A percentile compares a stretch with the other conserved stretches of the same genome.
phyloP scores from a whole-genome alignment of 2,888 invertebrate genomes.

The Pimpla rufipes region DNA sequence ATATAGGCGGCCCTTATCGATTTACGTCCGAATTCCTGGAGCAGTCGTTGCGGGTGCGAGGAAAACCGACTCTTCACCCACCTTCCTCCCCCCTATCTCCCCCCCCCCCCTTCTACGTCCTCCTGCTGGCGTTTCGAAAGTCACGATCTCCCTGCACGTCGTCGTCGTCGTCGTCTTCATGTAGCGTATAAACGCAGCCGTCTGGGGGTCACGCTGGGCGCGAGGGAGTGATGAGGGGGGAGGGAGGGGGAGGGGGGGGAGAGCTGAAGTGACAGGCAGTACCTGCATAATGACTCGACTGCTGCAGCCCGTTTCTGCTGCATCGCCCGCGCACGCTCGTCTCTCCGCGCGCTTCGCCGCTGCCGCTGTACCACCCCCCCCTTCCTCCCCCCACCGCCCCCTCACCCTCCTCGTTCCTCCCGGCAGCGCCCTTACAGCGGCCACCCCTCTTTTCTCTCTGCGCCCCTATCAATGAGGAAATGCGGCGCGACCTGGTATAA shows the following conservation, averaged over 20 bases:
- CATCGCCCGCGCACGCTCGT: slow-evolving; percentile 77
- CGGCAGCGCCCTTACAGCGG: slow-evolving; percentile 45
- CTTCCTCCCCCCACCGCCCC: neutral
- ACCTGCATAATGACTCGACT: slow-evolving; percentile 81
- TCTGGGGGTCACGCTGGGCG: slow-evolving; percentile 62
- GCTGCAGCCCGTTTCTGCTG: slow-evolving; percentile 78
- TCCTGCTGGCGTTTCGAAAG: slow-evolving; percentile 59
- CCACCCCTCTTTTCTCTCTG: slow-evolving; percentile 39
- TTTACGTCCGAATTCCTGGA: slow-evolving; percentile 66
- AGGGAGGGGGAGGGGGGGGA: slow-evolving; percentile 67
- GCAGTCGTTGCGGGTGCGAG: slow-evolving; percentile 42
- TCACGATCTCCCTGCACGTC: slow-evolving; percentile 69
- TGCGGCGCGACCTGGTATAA: slow-evolving; percentile 40
- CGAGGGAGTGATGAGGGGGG: too few relatives aligned
- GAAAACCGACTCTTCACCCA: neutral
- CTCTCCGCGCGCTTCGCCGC: slow-evolving; percentile 50
- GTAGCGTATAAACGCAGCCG: slow-evolving; percentile 42
- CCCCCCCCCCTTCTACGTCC: neutral
- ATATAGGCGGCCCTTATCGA: slow-evolving; percentile 58
- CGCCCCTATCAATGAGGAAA: slow-evolving; percentile 52
- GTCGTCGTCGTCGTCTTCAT: slow-evolving; percentile 51
- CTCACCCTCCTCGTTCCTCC: neutral
- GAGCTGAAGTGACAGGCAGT: slow-evolving; percentile 75
- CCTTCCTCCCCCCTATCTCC: neutral
- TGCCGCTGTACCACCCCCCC: slow-evolving; percentile 38